Base-by-base conservation (phyloP, 2,888 invertebrate genomes). In the Willowsia nigromaculata region DNA sequence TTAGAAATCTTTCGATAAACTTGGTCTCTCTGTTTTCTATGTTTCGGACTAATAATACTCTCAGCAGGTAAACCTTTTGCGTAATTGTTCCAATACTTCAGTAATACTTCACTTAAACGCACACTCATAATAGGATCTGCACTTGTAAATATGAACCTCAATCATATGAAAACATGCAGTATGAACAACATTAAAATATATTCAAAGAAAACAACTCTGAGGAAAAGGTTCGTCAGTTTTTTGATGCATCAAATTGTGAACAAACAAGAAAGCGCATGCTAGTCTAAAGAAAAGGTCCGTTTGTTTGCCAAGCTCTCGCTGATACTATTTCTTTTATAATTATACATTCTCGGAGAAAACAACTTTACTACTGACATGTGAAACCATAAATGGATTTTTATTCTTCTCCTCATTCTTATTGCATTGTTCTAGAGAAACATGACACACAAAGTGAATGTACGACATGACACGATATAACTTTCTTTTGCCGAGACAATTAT, bases 31-130 rank as follows among this genome's bases (percentile, higher is more conserved):
- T 53, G 53, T 53, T 9, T 56, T 25, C 56, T 25, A 3, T 65
- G 33, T 25, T 81, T 18, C 59, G 25, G 59, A 62, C 59, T 82
- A 82, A 82, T 82, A 82, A 82, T 82, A 43, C 65, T 62, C n/a
- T 47, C 18, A 6, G 9, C 65, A 81, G 65, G 82, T 65, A 82
- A 18, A 30, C 11, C 30, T 53, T 56, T 56, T 4, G 22, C 56
- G 11, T 76, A 18, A 27, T 33, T 15, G 33, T 78, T n/a, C n/a
- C n/a, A n/a, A 4, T 71, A 37, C 4, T 40, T 6, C 59, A 30
- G 11, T 47, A 9, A 43, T 43, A 53, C 53, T 53, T 53, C 53
- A 53, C 18, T 18, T 53, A 18, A 37, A 18, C 33, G 37, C 68
- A 68, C 7, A 53, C 6, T 11, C 53, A 18, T 53, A 18, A n/a